These are phyloP conservation scores for Peromyscus eremicus DNA, from an alignment of 2,797 vertebrate genomes.

Conservation along the genomic window DNA sequence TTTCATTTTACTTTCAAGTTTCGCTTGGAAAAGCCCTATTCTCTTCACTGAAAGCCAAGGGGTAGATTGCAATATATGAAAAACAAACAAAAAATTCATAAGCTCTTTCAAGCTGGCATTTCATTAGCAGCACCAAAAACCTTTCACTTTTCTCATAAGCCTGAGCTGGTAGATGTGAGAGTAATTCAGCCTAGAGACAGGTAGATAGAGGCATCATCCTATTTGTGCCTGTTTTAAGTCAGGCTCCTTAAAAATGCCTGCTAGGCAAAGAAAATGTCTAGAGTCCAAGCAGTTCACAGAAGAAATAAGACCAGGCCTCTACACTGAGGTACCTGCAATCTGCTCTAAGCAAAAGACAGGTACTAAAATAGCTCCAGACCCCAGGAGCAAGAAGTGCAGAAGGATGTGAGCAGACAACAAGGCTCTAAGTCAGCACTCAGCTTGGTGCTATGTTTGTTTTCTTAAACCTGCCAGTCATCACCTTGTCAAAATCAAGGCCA, in stretches of 20 bases:
- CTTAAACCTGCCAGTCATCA: conserved; percentile 69
- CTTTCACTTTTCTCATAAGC: neutral
- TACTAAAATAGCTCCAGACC: conserved; percentile 21
- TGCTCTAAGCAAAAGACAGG: conserved; percentile 34
- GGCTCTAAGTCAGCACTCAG: conserved; percentile 41
- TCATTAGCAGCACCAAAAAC: neutral
- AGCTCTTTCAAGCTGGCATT: neutral
- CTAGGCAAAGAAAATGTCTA: neutral
- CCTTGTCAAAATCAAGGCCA: conserved; percentile 71
- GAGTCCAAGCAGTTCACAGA: neutral
- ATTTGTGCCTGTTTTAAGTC: neutral
- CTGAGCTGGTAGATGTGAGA: neutral
- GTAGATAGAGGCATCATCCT: neutral
- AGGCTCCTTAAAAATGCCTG: neutral
- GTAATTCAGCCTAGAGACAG: conserved; percentile 24
- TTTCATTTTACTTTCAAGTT: neutral
- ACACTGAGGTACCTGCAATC: conserved; percentile 44
- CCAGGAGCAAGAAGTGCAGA: conserved; percentile 35
- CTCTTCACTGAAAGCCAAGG: neutral
- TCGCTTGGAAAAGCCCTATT: conserved; percentile 44
- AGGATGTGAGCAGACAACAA: neutral
- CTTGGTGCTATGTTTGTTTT: conserved; percentile 71
- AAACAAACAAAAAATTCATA: neutral
- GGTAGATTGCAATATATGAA: neutral
- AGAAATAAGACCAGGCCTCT: conserved; percentile 41